Evolutionary conservation across 2,797 vertebrate genomes (phyloP), one percentile per base, ranked within the genome.

Genomic region (Acanthurus leucopareius): DNA sequence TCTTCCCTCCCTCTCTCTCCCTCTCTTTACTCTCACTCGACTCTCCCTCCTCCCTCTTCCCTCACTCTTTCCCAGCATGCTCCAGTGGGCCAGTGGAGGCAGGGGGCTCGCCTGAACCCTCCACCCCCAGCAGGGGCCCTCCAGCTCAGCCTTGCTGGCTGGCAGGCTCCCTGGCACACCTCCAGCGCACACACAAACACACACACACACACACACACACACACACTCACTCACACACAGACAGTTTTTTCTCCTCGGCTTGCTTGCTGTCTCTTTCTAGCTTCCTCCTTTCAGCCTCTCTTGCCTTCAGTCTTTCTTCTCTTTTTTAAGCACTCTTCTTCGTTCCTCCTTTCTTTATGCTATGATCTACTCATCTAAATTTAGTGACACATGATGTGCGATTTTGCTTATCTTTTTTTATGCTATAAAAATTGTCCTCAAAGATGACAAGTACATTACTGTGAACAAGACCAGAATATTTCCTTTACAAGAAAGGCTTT

Each of bases 81-180:
- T 90, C 80, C 84, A 87, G 81, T 84, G 81, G 85, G 90, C 88
- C 85, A 9, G 79, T 56, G 73, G 80, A 92, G 86, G 90, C 84
- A 88, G 90, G 86, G 88, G 81, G 89, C 90, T 93, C 65, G 88
- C 84, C 91, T 92, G 85, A 91, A 89, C 89, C 89, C 87, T 93
- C 86, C 89, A 92, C 84, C 90, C 89, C 85, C 84, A 87, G 82
- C 91, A 84, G 86, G 91, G 68, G 78, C 77, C 78, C 87, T 88
- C 65, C 67, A 89, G 88, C 89, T 87, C 91, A 88, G 90, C 83
- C 89, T 89, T 90, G 82, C 89, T 90, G 77, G 86, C 86, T 85
- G 87, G 88, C 86, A 89, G 91, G 88, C 89, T 82, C 75, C 86
- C 78, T 93, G 91, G 90, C 89, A 82, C 71, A 86, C 82, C 85